phyloP scores from a whole-genome alignment of 2,113 vertebrate species.

The Megalops atlanticus region DNA sequence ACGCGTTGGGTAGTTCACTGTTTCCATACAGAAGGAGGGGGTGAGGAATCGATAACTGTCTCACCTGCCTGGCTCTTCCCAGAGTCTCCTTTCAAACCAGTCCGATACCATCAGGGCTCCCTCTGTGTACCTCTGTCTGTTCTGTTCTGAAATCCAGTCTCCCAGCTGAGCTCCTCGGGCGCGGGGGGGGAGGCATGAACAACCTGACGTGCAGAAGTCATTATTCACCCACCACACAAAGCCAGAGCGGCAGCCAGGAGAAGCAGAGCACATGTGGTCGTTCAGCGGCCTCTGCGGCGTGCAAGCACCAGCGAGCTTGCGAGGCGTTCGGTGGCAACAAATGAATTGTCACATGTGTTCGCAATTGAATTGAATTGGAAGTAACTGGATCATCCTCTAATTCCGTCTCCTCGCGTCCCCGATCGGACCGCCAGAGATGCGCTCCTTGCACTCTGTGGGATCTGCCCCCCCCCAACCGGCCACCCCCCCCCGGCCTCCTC shows the following conservation, averaged over 20 bases:
- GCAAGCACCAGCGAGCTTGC: not conserved
- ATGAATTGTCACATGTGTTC: not conserved
- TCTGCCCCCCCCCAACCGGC: too few relatives aligned
- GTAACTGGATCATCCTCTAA: not conserved
- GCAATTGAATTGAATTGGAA: not conserved
- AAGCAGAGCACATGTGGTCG: too few relatives aligned
- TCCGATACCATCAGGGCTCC: not conserved
- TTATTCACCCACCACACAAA: slow-evolving; percentile 27
- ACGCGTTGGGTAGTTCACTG: not conserved
- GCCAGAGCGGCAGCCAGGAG: not conserved
- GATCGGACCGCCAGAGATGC: not conserved
- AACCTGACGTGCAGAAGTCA: slow-evolving; percentile 42
- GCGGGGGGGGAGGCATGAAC: slow-evolving; percentile 32
- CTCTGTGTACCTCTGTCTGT: too few relatives aligned
- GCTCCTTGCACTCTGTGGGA: too few relatives aligned
- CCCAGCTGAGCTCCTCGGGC: slow-evolving; percentile 24
- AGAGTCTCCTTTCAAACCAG: not conserved
- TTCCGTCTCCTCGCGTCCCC: not conserved
- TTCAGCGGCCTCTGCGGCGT: not conserved
- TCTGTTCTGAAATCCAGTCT: not conserved
- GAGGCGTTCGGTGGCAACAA: not conserved
- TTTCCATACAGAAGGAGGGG: not conserved
- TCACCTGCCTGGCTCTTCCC: not conserved
- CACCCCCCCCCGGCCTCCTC: slow-evolving; percentile 10
- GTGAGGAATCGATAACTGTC: not conserved